Evolutionary conservation across 2,797 vertebrate species (phyloP).

Genomic region (Liasis olivaceus): DNA sequence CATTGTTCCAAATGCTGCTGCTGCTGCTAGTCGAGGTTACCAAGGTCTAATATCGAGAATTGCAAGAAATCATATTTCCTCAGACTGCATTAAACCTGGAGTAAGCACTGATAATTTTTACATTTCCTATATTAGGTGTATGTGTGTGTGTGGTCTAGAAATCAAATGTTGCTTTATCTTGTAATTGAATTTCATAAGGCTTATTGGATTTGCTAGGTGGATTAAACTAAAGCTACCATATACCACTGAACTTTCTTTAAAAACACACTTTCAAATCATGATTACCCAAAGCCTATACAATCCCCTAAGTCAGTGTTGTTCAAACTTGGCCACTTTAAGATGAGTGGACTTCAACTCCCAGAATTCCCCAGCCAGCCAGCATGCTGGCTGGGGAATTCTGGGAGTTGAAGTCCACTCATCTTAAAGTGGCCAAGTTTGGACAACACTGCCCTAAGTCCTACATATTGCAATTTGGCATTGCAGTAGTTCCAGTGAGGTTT

Average conservation of each 20-base stretch:
- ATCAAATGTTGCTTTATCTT: neutral
- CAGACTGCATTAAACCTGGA: neutral
- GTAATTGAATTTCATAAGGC: neutral
- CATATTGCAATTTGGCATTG: neutral
- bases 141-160: neutral
- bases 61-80: neutral
- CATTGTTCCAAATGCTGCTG: neutral
- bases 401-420: no score
- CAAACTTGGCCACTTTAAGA: no score
- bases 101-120: neutral
- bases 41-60: neutral
- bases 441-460: neutral
- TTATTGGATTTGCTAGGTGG: neutral
- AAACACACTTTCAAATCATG: neutral
- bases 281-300: neutral
- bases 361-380: no score
- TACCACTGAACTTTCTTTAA: neutral
- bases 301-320: neutral
- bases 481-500: neutral
- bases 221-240: neutral
- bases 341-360: no score
- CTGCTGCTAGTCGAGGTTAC: neutral
- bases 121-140: neutral
- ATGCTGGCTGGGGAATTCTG: no score
- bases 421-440: no score